Percentiles rank a stretch among this genome's conserved stretches.
Conservation (phyloP, 2,797 vertebrate species). For the Onychomys leucogaster region DNA sequence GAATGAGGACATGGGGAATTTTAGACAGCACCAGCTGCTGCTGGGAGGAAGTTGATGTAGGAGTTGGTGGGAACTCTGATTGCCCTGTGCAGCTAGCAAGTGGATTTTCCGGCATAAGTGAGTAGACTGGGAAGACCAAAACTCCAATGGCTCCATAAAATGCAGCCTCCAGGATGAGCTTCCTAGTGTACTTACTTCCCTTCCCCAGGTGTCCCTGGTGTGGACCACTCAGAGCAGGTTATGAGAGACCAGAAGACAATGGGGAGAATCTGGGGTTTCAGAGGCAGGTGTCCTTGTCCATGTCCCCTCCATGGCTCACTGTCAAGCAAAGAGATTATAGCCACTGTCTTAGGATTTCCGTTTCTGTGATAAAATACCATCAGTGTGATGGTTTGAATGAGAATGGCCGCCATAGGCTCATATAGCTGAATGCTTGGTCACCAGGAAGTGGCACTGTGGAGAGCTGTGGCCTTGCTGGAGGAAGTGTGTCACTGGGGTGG, state of each 20-base stretch:
- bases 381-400: not conserved
- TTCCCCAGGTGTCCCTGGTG: not conserved
- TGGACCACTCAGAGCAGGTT: not conserved
- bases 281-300: not conserved
- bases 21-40: not conserved
- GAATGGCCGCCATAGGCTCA: not conserved
- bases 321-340: not conserved
- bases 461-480: not conserved
- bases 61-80: not conserved
- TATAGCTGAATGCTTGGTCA: not conserved
- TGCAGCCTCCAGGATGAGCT: not conserved
- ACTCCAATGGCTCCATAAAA: not conserved
- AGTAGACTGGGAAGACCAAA: not conserved
- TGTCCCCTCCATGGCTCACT: not conserved
- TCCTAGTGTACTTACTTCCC: not conserved
- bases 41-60: not conserved
- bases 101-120: not conserved
- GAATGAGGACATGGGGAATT: not conserved
- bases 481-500: not conserved
- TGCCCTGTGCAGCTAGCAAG: not conserved
- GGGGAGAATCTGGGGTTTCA: not conserved
- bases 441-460: not conserved
- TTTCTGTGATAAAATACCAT: not conserved
- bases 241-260: not conserved
- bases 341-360: not conserved